Evolutionary conservation across 2,797 vertebrate species (phyloP).

Genomic region (Danio tinwini): DNA sequence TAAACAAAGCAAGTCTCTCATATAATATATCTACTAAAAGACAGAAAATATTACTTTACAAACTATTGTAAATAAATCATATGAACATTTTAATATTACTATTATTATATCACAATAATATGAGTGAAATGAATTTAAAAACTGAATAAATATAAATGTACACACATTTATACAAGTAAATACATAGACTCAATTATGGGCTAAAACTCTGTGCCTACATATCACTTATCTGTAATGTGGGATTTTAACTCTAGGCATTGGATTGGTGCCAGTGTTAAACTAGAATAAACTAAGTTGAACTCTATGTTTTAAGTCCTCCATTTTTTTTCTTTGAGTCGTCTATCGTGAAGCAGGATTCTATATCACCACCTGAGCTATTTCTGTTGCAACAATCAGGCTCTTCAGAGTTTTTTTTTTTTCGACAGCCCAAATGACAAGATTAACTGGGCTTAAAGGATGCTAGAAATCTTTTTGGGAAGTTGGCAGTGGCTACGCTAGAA

Average conservation of each 20-base stretch:
- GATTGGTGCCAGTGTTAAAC: not conserved
- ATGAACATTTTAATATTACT: too few species aligned
- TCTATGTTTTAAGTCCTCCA: conserved; percentile 9
- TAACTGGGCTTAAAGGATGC: conserved; percentile 69
- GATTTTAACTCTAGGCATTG: conserved; percentile 47
- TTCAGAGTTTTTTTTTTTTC: conserved; percentile 53
- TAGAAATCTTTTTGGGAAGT: conserved; percentile 64
- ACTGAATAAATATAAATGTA: too few species aligned
- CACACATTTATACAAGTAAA: too few species aligned
- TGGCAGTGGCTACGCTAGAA: conserved; percentile 61
- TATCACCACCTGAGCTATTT: not conserved
- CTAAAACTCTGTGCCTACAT: too few species aligned
- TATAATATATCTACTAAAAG: too few species aligned
- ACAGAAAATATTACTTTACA: too few species aligned
- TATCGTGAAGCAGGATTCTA: not conserved
- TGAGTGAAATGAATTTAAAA: too few species aligned
- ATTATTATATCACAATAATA: too few species aligned
- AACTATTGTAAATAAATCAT: too few species aligned
- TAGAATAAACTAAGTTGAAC: conserved; percentile 11
- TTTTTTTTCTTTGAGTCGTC: conserved; percentile 18
- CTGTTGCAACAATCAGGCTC: conserved; percentile 62
- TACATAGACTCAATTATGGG: too few species aligned
- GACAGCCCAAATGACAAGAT: conserved; percentile 63
- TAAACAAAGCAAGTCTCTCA: too few species aligned
- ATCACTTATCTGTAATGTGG: conserved; percentile 47